Evolutionary conservation across 1,140 invertebrate species (phyloP).

Genomic region (Oncopodura yosiiana): DNA sequence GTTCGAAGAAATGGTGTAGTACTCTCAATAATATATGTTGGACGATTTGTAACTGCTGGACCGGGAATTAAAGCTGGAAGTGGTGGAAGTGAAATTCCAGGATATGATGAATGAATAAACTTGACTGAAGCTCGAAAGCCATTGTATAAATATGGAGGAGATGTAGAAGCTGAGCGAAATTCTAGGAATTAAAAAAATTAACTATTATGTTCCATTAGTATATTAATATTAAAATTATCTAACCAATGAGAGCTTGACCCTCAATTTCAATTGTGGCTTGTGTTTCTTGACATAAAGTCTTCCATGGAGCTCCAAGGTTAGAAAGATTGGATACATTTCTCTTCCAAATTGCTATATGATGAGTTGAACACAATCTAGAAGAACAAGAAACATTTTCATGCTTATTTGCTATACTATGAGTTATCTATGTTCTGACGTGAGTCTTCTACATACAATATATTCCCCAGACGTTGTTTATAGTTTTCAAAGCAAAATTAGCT

Average conservation of each 20-base stretch:
- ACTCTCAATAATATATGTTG: neutral
- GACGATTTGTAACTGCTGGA: neutral
- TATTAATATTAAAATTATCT: no score
- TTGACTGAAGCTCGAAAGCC: slow-evolving; percentile 35
- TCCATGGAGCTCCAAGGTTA: slow-evolving; percentile 25
- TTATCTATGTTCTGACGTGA: neutral
- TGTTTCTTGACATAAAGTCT: slow-evolving; percentile 26
- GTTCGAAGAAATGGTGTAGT: neutral
- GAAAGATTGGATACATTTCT: slow-evolving; percentile 20
- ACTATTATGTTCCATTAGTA: no score
- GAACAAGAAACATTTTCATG: neutral
- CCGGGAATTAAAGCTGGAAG: neutral
- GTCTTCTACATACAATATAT: neutral
- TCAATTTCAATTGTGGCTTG: slow-evolving; percentile 23
- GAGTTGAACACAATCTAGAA: slow-evolving; percentile 27
- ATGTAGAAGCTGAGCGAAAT: slow-evolving; percentile 29
- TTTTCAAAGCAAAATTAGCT: neutral
- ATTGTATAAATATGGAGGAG: slow-evolving; percentile 29
- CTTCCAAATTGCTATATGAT: slow-evolving; percentile 34
- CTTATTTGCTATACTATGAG: neutral
- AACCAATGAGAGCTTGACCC: slow-evolving; percentile 27
- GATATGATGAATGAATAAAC: slow-evolving; percentile 14
- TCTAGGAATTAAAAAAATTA: no score
- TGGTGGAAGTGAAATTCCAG: neutral
- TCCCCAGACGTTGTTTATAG: neutral